Evolutionary conservation across 1,140 invertebrate species (phyloP).

Genomic region (Elymnias hypermnestra): DNA sequence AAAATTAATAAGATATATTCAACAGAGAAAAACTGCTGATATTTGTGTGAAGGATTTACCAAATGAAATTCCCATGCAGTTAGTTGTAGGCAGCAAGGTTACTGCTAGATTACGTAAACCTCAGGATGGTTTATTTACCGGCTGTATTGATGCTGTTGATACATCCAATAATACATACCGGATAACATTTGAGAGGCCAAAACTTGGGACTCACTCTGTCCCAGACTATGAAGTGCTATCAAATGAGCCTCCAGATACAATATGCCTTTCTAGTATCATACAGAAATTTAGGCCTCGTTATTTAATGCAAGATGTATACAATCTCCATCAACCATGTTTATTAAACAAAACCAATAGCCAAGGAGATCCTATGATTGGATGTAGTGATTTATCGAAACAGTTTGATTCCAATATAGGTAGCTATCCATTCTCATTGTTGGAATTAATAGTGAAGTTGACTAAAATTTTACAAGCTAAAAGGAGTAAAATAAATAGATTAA

Average conservation of each 20-base stretch:
- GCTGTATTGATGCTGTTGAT: slow-evolving; percentile 97
- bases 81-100: slow-evolving; percentile 98
- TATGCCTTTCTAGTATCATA: slow-evolving; percentile 90
- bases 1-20: slow-evolving; percentile 94
- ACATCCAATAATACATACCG: slow-evolving; percentile 98
- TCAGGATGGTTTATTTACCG: slow-evolving; percentile 97
- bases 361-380: slow-evolving; percentile 76
- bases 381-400: slow-evolving; percentile 55
- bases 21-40: slow-evolving; percentile 94
- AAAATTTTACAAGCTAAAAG: slow-evolving; percentile 92
- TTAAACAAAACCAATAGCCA: slow-evolving; percentile 49
- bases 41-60: slow-evolving; percentile 92
- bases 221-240: slow-evolving; percentile 98
- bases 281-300: slow-evolving; percentile 84
- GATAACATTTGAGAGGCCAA: slow-evolving; percentile 95
- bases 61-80: slow-evolving; percentile 95
- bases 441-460: slow-evolving; percentile 90
- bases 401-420: slow-evolving; percentile 81
- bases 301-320: slow-evolving; percentile 72
- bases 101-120: slow-evolving; percentile 92
- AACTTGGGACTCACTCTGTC: slow-evolving; percentile 96
- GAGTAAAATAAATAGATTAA: slow-evolving; percentile 86
- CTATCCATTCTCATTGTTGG: slow-evolving; percentile 90
- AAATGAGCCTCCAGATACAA: slow-evolving; percentile 93
- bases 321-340: slow-evolving; percentile 46